Conservation (phyloP, 2,888 invertebrate species). For the Chaitophorus viminalis region DNA sequence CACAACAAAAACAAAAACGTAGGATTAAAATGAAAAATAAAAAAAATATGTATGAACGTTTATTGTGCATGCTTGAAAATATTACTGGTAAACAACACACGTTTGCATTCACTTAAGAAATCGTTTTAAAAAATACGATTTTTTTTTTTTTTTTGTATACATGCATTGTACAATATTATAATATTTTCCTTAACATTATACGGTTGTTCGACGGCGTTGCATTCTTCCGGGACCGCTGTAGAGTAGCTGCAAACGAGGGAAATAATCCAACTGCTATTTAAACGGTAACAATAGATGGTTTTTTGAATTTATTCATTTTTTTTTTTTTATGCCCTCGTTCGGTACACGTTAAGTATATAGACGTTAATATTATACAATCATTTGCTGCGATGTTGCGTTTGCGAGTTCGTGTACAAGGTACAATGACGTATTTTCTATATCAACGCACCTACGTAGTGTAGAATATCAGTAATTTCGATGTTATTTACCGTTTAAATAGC, state of each 20-base stretch:
- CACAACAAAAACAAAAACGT: neutral
- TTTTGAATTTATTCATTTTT: neutral
- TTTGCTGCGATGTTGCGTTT: no score
- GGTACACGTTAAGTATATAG: no score
- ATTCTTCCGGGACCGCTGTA: neutral
- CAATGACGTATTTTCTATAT: neutral
- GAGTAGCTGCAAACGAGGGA: constrained; percentile 21
- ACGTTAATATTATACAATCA: neutral
- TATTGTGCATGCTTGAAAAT: constrained; percentile 42
- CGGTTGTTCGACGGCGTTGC: neutral
- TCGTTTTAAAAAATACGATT: neutral
- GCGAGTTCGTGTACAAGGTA: no score
- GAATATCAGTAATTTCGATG: no score
- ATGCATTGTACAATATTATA: constrained; percentile 62
- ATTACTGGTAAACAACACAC: constrained; percentile 32
- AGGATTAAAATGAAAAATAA: no score
- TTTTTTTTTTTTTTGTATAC: constrained; percentile 44
- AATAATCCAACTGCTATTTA: constrained; percentile 23
- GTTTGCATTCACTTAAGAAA: neutral
- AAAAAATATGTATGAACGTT: neutral
- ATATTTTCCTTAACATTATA: constrained; percentile 32
- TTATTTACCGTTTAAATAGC: constrained; percentile 36
- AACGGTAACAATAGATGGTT: constrained; percentile 10
- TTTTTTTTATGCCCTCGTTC: neutral
- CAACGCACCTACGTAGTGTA: neutral